Evolutionary conservation across 2,113 vertebrate species (phyloP), one percentile per base, ranked within the genome.

Genomic region (Dermatemys mawii): DNA sequence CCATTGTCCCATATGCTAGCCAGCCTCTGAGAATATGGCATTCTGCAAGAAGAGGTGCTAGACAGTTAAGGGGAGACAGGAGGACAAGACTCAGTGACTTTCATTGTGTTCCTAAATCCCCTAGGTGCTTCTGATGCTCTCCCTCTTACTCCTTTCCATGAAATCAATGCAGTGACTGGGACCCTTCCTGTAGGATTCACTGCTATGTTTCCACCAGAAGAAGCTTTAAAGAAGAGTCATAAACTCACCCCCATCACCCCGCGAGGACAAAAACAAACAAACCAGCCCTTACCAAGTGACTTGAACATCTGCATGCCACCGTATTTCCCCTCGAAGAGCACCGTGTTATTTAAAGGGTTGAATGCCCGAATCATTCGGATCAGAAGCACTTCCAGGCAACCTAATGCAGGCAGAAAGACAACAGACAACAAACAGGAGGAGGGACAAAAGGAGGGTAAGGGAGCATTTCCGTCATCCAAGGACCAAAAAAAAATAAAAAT

Each of bases 271-370:
- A 11, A 8, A 1, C 2, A 22, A 1, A 78, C 2, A 0, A 5
- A 4, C 81, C 2, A 0, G 73, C 78, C 67, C 99, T 98, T 97
- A 99, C 99, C 99, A 0, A 99, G 98, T 0, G 99, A 97, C 97
- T 99, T 99, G 96, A 99, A 99, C 94, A 99, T 96, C 91, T 99
- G 98, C 78, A 98, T 78, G 17, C 98, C 96, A 1, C 98, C 98
- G 1, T 99, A 99, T 93, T 99, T 99, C 35, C 99, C 99, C 63
- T 99, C 98, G 51, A 99, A 99, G 90, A 99, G 98, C 88, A 99
- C 4, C 1, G 99, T 99, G 95, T 98, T 99, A 96, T 99, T 99
- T 95, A 98, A 81, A 86, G 99, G 99, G 97, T 99, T 99, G 91
- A 99, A 99, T 1, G 98, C 98, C 4, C 98, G 98, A 95, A 98